phyloP scores from a whole-genome alignment of 2,113 vertebrate genomes.

The Rhea pennata region DNA sequence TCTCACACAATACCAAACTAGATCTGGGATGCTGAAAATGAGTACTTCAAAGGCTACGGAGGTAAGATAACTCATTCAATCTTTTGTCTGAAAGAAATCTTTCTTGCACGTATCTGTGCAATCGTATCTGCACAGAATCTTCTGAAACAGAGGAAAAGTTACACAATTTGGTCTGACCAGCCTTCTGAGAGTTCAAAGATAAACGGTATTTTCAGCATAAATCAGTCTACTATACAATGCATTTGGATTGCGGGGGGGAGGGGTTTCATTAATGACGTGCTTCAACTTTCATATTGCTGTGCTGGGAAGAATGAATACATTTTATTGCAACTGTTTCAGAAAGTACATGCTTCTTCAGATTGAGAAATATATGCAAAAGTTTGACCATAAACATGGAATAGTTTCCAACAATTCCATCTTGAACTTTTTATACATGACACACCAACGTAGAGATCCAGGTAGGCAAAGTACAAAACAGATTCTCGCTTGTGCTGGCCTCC shows the following conservation, averaged over 20 bases:
- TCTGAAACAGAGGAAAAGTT: slow-evolving; percentile 36
- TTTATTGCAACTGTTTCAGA: not conserved
- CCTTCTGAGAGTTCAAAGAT: not conserved
- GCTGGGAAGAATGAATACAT: not conserved
- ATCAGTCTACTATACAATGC: slow-evolving; percentile 1
- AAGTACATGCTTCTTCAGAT: not conserved
- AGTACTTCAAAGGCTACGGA: not conserved
- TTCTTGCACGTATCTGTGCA: not conserved
- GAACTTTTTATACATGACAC: not conserved
- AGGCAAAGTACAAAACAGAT: not conserved
- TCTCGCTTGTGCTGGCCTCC: not conserved
- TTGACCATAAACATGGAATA: not conserved
- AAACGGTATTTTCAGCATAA: slow-evolving; percentile 18
- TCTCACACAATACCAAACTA: not conserved
- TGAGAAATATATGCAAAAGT: not conserved
- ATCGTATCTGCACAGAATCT: not conserved
- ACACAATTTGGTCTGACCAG: slow-evolving; percentile 9
- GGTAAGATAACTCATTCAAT: not conserved
- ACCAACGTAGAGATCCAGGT: not conserved
- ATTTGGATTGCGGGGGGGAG: not conserved
- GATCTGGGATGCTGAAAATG: not conserved
- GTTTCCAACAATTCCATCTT: not conserved
- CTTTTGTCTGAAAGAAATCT: not conserved
- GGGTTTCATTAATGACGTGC: not conserved
- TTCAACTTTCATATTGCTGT: not conserved